Evolutionary conservation across 2,113 vertebrate genomes (phyloP).

Genomic region (Mellivora capensis): DNA sequence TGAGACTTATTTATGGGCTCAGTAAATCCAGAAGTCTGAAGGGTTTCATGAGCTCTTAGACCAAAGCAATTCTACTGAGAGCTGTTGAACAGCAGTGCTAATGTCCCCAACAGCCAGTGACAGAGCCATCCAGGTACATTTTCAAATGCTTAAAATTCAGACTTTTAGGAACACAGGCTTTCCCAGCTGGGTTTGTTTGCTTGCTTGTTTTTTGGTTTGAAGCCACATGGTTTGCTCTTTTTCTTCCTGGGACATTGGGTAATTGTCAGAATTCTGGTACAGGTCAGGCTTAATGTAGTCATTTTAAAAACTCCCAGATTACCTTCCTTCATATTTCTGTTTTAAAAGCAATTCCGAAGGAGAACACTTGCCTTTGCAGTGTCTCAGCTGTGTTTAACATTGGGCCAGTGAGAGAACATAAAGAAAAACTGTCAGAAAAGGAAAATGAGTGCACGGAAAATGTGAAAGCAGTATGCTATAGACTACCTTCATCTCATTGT

Average conservation of each 20-base stretch:
- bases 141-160: slow-evolving; percentile 21
- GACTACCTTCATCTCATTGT: background rate
- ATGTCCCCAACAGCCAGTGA: background rate
- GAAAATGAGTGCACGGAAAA: background rate
- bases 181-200: background rate
- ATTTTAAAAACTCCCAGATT: background rate
- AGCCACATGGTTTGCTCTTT: background rate
- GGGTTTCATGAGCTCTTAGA: background rate
- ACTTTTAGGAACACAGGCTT: background rate
- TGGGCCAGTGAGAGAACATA: background rate
- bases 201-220: background rate
- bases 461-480: background rate
- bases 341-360: background rate
- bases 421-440: background rate
- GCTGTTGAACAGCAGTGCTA: background rate
- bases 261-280: background rate
- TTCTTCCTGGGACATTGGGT: background rate
- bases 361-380: background rate
- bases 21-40: slow-evolving; percentile 51
- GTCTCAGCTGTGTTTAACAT: background rate
- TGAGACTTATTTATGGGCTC: slow-evolving; percentile 44
- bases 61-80: slow-evolving; percentile 1
- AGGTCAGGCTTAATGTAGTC: background rate
- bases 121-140: background rate
- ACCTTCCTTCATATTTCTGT: background rate